A percentile compares a stretch with the other conserved stretches of the same genome.
Evolutionary conservation across 2,113 vertebrate species (phyloP).

Genomic region (Noturus placidus): DNA sequence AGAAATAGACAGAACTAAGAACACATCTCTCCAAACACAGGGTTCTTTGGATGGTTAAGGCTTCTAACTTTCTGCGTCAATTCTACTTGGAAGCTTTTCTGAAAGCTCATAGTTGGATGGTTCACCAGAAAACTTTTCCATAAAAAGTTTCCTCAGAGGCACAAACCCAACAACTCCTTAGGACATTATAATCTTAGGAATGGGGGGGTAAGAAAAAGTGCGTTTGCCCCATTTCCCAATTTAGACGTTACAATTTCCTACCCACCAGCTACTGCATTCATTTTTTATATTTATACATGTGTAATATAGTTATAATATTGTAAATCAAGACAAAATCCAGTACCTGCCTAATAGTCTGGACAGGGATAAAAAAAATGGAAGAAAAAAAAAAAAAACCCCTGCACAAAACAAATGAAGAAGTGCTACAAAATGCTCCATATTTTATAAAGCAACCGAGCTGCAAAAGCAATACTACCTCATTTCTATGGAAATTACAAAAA

Average conservation of each 20-base stretch:
- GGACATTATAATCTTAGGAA: background rate
- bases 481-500: conserved; percentile 24
- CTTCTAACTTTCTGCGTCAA: background rate
- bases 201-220: background rate
- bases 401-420: background rate
- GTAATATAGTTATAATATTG: background rate
- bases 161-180: background rate
- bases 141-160: background rate
- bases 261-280: background rate
- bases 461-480: conserved; percentile 11
- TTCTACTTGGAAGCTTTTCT: background rate
- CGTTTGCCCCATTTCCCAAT: background rate
- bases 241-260: conserved; percentile 2
- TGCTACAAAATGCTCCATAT: background rate
- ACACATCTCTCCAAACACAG: background rate
- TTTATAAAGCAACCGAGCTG: conserved; percentile 1
- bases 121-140: background rate
- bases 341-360: background rate
- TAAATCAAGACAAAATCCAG: conserved; percentile 11
- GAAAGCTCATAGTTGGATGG: background rate
- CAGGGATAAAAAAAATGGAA: background rate
- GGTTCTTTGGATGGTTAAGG: background rate
- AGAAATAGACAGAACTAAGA: background rate
- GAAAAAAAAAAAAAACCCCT: background rate
- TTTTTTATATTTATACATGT: background rate